Percentiles rank a stretch among this genome's conserved stretches.
These are phyloP conservation scores for Calidris pugnax DNA, from an alignment of 2,113 vertebrate genomes.

Conservation along the genomic window DNA sequence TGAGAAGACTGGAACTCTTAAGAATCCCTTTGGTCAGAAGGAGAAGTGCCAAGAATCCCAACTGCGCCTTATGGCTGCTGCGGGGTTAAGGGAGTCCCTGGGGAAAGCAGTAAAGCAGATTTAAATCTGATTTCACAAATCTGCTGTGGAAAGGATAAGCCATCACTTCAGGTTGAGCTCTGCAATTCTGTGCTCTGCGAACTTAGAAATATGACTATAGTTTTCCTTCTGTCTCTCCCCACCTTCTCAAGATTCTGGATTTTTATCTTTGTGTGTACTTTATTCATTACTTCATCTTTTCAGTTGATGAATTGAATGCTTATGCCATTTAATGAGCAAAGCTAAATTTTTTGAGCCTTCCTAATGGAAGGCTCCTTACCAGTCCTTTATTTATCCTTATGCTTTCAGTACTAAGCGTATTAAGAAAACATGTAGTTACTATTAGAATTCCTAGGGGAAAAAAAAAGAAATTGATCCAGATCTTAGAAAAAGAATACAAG, in stretches of 20 bases:
- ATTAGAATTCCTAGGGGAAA: background rate
- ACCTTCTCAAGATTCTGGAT: background rate
- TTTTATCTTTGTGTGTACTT: background rate
- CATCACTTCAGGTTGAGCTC: background rate
- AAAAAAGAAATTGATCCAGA: background rate
- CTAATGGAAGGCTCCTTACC: background rate
- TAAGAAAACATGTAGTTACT: background rate
- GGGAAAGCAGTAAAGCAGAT: conserved; percentile 1
- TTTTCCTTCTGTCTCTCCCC: background rate
- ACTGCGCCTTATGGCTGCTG: background rate
- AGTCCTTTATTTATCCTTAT: background rate
- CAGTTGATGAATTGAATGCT: background rate
- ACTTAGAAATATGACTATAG: background rate
- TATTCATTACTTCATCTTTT: background rate
- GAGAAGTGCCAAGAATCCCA: background rate
- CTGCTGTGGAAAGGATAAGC: background rate
- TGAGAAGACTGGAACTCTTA: background rate
- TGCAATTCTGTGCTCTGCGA: background rate
- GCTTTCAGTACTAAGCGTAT: background rate
- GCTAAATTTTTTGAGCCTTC: background rate
- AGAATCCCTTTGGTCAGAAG: background rate
- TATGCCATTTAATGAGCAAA: background rate
- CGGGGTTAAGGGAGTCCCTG: background rate
- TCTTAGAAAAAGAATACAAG: background rate
- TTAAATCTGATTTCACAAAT: conserved; percentile 24